Base-by-base conservation (phyloP, 2,797 vertebrate genomes). In the Ceryle rudis region DNA sequence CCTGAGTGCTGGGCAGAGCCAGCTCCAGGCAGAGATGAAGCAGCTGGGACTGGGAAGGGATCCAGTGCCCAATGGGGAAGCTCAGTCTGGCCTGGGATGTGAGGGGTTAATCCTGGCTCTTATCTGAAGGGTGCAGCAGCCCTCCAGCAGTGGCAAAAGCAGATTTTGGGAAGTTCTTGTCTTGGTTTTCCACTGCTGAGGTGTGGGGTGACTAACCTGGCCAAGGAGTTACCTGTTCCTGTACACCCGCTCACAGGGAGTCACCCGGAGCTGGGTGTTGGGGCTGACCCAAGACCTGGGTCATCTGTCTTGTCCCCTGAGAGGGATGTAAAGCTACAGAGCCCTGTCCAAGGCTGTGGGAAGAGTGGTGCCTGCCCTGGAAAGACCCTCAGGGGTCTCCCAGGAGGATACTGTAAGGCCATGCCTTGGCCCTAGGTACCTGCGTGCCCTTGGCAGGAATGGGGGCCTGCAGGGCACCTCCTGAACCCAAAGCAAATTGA, bases 361-460 rank as follows among this genome's bases (percentile, higher is more conserved):
- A 33, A 2, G 28, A 35, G 31, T 28, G 0, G 1, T 49, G 19
- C 46, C 64, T 6, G 3, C 47, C 35, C 81, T 73, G 49, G 17
- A 18, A 41, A 44, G 64, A 49, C 60, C 49, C 49, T 55, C 0
- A 2, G 46, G 41, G 39, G 4, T 58, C 11, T 44, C 41, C 21
- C 51, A 2, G 5, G 49, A 52, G n/a, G 71, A 10, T 5, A 8
- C 47, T 18, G 58, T 14, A 5, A 20, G 57, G 25, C 25, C 0
- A 1, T 11, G 6, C 17, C 55, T 37, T 0, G 0, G n/a, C 33
- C 44, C 72, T 11, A 41, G 46, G 22, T 35, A 31, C 62, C n/a
- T 0, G 0, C 0, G 0, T 42, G 18, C 42, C 67, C 51, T 54
- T 7, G 6, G 61, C 15, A 37, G 17, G n/a, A 1, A 1, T 11